phyloP scores from a whole-genome alignment of 2,797 vertebrate genomes.

The Crenuchus spilurus region DNA sequence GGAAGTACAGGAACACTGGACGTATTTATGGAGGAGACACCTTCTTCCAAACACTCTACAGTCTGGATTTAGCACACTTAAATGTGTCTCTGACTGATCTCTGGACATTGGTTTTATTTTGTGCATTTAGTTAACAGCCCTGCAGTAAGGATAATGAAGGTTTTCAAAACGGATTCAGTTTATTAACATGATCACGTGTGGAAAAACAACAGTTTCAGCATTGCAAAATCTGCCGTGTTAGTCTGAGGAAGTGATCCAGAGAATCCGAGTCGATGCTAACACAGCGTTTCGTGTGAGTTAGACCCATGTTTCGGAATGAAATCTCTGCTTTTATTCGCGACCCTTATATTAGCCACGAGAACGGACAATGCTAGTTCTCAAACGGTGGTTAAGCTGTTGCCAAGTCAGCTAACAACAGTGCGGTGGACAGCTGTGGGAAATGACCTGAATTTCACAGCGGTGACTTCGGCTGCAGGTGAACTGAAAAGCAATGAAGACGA shows the following conservation, averaged over 20 bases:
- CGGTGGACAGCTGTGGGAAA: background rate
- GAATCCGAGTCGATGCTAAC: constrained; percentile 21
- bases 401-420: background rate
- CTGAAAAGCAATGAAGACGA: constrained; percentile 52
- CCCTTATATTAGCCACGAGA: constrained; percentile 33
- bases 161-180: background rate
- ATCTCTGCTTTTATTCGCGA: constrained; percentile 30
- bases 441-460: background rate
- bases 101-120: background rate
- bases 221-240: background rate
- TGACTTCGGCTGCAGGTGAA: constrained; percentile 8
- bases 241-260: constrained; percentile 17
- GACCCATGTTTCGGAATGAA: constrained; percentile 30
- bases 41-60: background rate
- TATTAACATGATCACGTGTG: background rate
- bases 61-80: background rate
- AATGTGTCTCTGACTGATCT: background rate
- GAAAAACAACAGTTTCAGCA: background rate
- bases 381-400: background rate
- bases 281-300: background rate
- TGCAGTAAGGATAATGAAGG: background rate
- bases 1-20: background rate
- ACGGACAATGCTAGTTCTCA: constrained; percentile 30
- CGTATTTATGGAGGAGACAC: no score
- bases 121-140: background rate